phyloP scores from a whole-genome alignment of 2,888 invertebrate species.

The Conops quadrifasciatus region DNA sequence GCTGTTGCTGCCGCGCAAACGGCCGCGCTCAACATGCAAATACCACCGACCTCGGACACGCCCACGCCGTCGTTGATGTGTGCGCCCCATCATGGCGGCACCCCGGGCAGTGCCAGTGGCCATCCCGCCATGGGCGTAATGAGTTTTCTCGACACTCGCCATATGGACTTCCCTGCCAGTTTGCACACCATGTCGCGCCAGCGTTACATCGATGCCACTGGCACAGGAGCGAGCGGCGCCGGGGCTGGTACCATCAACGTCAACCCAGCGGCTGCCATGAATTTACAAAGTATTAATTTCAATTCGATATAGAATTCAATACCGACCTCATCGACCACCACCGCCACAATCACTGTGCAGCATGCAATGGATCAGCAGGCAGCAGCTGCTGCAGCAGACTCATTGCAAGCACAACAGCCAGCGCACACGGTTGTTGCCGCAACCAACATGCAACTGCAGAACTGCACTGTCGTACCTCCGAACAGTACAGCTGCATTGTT shows the following conservation, averaged over 20 bases:
- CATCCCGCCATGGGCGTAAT: constrained; percentile 73
- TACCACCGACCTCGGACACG: constrained; percentile 65
- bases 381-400: constrained; percentile 36
- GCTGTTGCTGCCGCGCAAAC: constrained; percentile 57
- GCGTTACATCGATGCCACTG: constrained; percentile 63
- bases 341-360: constrained; percentile 45
- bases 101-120: constrained; percentile 50
- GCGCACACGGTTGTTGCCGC: constrained; percentile 1
- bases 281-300: constrained; percentile 79
- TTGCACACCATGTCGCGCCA: constrained; percentile 70
- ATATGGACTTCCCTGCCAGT: constrained; percentile 72
- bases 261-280: constrained; percentile 72
- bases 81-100: constrained; percentile 67
- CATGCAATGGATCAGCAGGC: constrained; percentile 40
- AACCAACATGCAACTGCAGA: constrained; percentile 2
- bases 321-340: constrained; percentile 51
- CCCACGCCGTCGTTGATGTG: constrained; percentile 70
- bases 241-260: constrained; percentile 64
- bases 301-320: constrained; percentile 75
- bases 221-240: constrained; percentile 50
- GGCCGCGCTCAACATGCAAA: constrained; percentile 65
- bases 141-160: constrained; percentile 76
- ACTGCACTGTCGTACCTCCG: constrained; percentile 19
- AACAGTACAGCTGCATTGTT: constrained; percentile 50
- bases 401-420: constrained; percentile 32